These are phyloP conservation scores for Buphagus erythrorhynchus DNA, from an alignment of 2,797 vertebrate genomes.

Conservation along the genomic window DNA sequence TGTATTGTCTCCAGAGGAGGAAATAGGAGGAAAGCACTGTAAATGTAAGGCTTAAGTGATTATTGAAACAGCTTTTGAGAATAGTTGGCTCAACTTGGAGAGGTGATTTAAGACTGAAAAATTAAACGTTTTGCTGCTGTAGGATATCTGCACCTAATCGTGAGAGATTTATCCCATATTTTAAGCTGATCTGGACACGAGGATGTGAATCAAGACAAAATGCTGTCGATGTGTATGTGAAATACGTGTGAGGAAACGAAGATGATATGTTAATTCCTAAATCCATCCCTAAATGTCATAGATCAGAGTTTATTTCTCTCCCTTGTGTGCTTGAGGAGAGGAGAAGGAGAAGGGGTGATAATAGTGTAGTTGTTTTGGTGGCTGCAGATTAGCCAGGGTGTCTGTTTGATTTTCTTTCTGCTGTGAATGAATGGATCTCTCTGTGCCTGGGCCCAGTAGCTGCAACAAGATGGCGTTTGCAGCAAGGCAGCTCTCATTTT, in stretches of 20 bases:
- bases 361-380: constrained; percentile 41
- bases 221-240: not conserved
- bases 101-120: not conserved
- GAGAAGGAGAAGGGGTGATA: constrained; percentile 20
- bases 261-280: not conserved
- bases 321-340: not conserved
- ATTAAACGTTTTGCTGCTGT: not conserved
- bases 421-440: constrained; percentile 90
- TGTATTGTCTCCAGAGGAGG: constrained; percentile 25
- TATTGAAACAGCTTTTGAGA: not conserved
- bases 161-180: not conserved
- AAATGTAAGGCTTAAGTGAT: constrained; percentile 34
- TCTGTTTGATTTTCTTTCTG: constrained; percentile 57
- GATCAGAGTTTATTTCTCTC: not conserved
- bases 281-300: not conserved
- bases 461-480: constrained; percentile 98
- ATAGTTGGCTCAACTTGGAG: not conserved
- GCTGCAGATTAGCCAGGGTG: constrained; percentile 47
- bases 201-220: not conserved
- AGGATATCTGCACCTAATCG: not conserved
- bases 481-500: constrained; percentile 78
- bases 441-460: constrained; percentile 89
- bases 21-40: constrained; percentile 60
- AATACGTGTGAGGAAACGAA: not conserved
- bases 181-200: not conserved